phyloP scores from a whole-genome alignment of 2,888 invertebrate genomes.

The Diadegma fenestrale region DNA sequence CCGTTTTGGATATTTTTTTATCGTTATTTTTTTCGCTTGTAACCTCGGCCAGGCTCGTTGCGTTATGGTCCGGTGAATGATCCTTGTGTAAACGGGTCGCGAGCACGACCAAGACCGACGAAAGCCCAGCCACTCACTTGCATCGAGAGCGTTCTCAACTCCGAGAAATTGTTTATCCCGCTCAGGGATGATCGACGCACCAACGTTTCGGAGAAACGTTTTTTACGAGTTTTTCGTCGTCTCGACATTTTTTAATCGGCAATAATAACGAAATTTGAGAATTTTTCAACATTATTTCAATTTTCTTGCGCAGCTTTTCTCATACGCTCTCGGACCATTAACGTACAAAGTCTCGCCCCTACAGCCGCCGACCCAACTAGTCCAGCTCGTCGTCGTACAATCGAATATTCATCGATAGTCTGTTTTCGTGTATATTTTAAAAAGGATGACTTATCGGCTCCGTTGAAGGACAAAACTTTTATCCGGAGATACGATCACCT shows the following conservation, averaged over 20 bases:
- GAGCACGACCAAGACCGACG: conserved; percentile 50
- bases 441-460: conserved; percentile 58
- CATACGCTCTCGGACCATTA: too few species aligned
- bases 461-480: conserved; percentile 58
- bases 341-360: not conserved
- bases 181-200: conserved; percentile 36
- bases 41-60: conserved; percentile 70
- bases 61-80: conserved; percentile 74
- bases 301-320: not conserved
- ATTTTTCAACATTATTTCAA: not conserved
- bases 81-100: conserved; percentile 73
- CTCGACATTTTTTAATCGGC: not conserved
- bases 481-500: conserved; percentile 62
- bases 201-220: not conserved
- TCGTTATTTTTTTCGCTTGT: conserved; percentile 59
- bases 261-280: not conserved
- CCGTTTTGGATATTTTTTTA: conserved; percentile 64
- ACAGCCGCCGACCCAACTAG: not conserved
- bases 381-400: conserved; percentile 1
- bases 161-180: conserved; percentile 71
- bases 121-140: conserved; percentile 68
- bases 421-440: conserved; percentile 1
- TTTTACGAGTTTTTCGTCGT: not conserved
- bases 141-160: conserved; percentile 77
- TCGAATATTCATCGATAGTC: conserved; percentile 17